Percentiles rank a stretch among this genome's conserved stretches.
phyloP scores from a whole-genome alignment of 2,797 vertebrate genomes.

The Aphelocoma californica region DNA sequence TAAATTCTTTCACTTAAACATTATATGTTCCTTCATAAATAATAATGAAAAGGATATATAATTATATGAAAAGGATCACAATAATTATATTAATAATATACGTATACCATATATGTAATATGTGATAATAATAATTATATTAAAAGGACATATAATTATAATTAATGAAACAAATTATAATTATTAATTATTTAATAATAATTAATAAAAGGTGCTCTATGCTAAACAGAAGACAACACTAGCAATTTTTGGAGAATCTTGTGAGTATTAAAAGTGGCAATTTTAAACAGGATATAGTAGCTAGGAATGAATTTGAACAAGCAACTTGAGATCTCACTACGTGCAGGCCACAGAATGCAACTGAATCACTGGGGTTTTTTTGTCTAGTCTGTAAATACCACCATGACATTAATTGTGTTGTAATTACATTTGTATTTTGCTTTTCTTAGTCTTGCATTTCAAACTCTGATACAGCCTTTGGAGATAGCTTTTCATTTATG shows the following conservation, averaged over 20 bases:
- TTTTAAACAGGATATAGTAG: not conserved
- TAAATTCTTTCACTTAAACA: not conserved
- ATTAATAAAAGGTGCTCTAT: not conserved
- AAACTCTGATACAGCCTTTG: not conserved
- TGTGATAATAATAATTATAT: too few relatives aligned
- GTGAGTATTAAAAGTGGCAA: not conserved
- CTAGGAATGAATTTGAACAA: not conserved
- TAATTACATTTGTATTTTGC: not conserved
- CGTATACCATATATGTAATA: too few relatives aligned
- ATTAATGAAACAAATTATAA: too few relatives aligned
- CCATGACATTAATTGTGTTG: not conserved
- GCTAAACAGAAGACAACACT: not conserved
- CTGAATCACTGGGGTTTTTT: not conserved
- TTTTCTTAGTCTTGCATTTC: not conserved
- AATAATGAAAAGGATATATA: not conserved
- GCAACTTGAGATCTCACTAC: not conserved
- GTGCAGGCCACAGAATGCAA: not conserved
- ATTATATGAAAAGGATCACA: not conserved
- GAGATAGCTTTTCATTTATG: not conserved
- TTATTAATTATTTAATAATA: not conserved
- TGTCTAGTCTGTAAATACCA: not conserved
- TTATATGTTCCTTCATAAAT: not conserved
- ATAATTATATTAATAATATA: not conserved
- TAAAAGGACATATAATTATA: too few relatives aligned
- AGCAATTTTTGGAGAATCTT: not conserved